Evolutionary conservation across 2,113 vertebrate genomes (phyloP).

Genomic region (Carettochelys insculpta): DNA sequence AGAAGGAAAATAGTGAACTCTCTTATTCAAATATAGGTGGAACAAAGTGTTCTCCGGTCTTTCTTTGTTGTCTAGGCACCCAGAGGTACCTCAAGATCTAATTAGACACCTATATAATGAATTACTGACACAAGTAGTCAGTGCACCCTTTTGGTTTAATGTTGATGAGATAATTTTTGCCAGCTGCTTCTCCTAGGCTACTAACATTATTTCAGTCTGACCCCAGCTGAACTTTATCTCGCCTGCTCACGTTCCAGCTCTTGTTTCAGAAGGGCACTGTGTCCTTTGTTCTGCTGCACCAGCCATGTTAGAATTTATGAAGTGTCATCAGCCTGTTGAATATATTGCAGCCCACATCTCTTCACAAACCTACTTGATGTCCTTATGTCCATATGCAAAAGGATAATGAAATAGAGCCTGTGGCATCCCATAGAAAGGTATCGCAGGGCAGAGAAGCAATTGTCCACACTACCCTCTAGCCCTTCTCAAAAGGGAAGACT

Average conservation of each 20-base stretch:
- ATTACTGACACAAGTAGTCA: background rate
- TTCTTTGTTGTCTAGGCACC: background rate
- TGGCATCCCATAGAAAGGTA: accelerated
- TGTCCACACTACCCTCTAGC: background rate
- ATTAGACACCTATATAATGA: background rate
- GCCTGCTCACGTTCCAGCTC: background rate
- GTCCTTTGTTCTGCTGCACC: background rate
- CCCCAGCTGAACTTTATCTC: background rate
- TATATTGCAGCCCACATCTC: background rate
- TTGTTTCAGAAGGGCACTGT: background rate
- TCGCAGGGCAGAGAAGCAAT: background rate
- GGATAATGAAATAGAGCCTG: background rate
- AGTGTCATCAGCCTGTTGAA: background rate
- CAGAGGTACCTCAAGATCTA: background rate
- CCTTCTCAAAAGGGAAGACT: background rate
- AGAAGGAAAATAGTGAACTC: background rate
- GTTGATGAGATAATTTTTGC: accelerated
- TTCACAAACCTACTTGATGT: background rate
- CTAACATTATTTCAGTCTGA: background rate
- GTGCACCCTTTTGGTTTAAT: background rate
- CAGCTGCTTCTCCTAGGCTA: background rate
- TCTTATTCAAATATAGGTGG: background rate
- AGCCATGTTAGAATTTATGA: background rate
- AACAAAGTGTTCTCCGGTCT: background rate
- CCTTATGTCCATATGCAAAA: accelerated